A percentile compares a stretch with the other conserved stretches of the same genome.
phyloP scores from a whole-genome alignment of 92 coral and sea anemone genomes.

The Bergia sp. region DNA sequence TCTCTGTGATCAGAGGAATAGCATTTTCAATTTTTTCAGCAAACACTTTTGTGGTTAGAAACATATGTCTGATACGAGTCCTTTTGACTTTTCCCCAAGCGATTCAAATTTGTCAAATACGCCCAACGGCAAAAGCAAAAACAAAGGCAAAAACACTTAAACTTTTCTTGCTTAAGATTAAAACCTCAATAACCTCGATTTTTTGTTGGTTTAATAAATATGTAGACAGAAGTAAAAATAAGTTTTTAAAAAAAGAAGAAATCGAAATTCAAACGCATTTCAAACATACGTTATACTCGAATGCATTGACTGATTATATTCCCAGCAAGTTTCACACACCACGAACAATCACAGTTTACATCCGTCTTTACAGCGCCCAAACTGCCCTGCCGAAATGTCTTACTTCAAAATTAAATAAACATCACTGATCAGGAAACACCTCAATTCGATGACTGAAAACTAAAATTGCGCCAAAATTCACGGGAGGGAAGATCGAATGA shows the following conservation, averaged over 20 bases:
- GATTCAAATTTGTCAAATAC: constrained; percentile 7
- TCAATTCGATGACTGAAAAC: not conserved
- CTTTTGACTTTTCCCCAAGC: no score
- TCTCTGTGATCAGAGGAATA: not conserved
- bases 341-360: not conserved
- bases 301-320: no score
- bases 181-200: not conserved
- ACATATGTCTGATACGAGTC: not conserved
- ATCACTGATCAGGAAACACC: not conserved
- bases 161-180: not conserved
- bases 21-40: not conserved
- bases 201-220: not conserved
- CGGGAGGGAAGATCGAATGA: not conserved
- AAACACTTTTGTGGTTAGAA: not conserved
- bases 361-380: not conserved
- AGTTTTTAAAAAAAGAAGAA: not conserved
- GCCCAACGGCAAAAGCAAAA: constrained; percentile 33
- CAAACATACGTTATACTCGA: not conserved
- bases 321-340: not conserved
- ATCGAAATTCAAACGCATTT: not conserved
- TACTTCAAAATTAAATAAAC: not conserved
- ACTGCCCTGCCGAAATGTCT: not conserved
- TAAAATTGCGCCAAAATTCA: not conserved
- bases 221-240: not conserved
- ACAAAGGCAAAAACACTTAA: not conserved